Conservation (phyloP, 2,888 invertebrate genomes). For the Embidobia sp. region DNA sequence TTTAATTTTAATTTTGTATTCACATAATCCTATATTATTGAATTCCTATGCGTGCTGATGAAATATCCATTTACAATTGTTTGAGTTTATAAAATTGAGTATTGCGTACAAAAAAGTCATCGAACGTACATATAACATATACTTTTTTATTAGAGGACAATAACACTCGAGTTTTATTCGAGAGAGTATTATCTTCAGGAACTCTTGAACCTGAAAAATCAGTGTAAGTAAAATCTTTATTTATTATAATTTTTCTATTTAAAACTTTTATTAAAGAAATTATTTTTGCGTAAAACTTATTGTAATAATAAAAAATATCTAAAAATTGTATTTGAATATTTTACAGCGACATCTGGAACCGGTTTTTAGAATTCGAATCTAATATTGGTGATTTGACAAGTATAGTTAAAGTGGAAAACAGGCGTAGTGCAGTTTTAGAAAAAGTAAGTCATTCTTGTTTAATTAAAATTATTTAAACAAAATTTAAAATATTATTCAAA, state of each 20-base stretch:
- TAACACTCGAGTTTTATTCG: slow-evolving; percentile 99
- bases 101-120: no score
- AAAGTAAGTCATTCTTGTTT: no score
- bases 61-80: no score
- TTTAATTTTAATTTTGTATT: no score
- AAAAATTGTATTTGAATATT: background rate
- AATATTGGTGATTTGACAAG: slow-evolving; percentile 98
- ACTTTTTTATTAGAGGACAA: slow-evolving; percentile 94
- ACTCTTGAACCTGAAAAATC: slow-evolving; percentile 95
- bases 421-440: slow-evolving; percentile 94
- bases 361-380: slow-evolving; percentile 98
- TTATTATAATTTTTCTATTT: slow-evolving; percentile 19
- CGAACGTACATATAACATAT: no score
- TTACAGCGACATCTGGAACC: slow-evolving; percentile 96
- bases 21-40: no score
- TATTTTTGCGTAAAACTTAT: no score
- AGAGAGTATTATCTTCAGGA: slow-evolving; percentile 96
- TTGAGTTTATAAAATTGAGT: slow-evolving; percentile 26
- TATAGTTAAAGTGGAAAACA: slow-evolving; percentile 98
- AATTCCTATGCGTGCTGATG: no score
- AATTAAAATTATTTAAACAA: no score
- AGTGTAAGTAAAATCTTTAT: slow-evolving; percentile 83
- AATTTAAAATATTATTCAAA: no score
- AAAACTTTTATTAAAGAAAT: no score
- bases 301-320: no score